Conservation (phyloP, 2,113 vertebrate genomes). For the Smithornis capensis region DNA sequence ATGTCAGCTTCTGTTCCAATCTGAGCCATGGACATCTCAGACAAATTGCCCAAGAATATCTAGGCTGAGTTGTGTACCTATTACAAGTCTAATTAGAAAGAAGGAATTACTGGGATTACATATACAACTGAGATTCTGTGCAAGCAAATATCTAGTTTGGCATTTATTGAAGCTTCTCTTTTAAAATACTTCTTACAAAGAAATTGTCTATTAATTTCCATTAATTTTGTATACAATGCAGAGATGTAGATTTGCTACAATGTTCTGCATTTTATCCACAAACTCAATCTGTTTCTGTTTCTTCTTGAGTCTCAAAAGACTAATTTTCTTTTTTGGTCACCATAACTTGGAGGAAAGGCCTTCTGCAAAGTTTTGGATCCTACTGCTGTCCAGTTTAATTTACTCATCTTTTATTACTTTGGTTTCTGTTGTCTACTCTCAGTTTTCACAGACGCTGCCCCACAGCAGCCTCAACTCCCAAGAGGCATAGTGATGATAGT, state of each 20-base stretch:
- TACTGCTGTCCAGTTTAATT: neutral
- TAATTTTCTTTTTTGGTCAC: neutral
- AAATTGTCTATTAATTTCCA: neutral
- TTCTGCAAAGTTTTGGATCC: neutral
- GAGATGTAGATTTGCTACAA: neutral
- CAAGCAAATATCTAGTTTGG: neutral
- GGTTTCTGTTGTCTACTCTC: neutral
- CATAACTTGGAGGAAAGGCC: neutral
- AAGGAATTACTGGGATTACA: conserved; percentile 45
- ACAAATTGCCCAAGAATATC: conserved; percentile 40
- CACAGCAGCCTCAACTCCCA: neutral
- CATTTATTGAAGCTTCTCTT: neutral
- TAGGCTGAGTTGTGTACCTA: conserved; percentile 51
- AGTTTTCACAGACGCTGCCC: neutral
- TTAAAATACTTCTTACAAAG: neutral
- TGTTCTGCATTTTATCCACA: neutral
- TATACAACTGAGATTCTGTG: neutral
- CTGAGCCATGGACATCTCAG: neutral
- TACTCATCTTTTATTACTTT: neutral
- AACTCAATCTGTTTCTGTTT: neutral
- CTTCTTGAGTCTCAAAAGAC: neutral
- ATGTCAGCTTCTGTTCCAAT: conserved; percentile 44
- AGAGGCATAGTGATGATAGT: accelerated
- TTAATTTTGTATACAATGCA: neutral
- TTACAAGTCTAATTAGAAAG: conserved; percentile 52